phyloP scores from a whole-genome alignment of 2,888 invertebrate genomes.

The Colletes collaris region DNA sequence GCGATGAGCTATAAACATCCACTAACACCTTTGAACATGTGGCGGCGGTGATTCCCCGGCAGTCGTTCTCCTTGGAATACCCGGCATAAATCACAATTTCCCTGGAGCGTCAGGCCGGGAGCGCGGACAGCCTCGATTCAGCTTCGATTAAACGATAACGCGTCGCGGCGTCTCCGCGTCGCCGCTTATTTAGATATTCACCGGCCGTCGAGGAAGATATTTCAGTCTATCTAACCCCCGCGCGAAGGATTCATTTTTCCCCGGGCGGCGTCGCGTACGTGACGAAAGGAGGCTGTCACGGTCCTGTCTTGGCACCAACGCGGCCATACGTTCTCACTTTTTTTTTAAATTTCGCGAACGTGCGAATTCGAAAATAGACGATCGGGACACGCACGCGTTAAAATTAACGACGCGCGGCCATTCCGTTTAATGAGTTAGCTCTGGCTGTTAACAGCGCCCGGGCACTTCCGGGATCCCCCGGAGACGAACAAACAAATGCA shows the following conservation, averaged over 20 bases:
- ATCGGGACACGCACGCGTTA: background rate
- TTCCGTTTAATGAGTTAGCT: too few species aligned
- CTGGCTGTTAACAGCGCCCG: too few species aligned
- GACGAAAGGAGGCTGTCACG: slow-evolving; percentile 56
- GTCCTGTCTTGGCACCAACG: slow-evolving; percentile 1
- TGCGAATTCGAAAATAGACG: slow-evolving; percentile 4
- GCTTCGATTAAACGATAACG: slow-evolving; percentile 51
- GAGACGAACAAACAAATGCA: too few species aligned
- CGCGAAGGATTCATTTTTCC: slow-evolving; percentile 46
- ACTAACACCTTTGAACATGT: background rate
- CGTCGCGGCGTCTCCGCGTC: slow-evolving; percentile 8
- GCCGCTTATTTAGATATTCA: slow-evolving; percentile 52
- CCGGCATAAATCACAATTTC: slow-evolving; percentile 40
- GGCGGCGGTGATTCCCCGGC: background rate
- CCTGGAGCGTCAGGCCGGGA: background rate
- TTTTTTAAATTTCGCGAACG: slow-evolving; percentile 7
- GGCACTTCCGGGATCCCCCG: too few species aligned
- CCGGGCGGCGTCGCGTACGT: slow-evolving; percentile 32
- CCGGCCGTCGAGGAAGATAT: slow-evolving; percentile 40
- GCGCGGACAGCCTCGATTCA: slow-evolving; percentile 37
- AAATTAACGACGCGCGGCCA: too few species aligned
- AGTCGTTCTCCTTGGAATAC: slow-evolving; percentile 19
- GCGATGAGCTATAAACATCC: slow-evolving; percentile 17
- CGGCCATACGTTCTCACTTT: background rate
- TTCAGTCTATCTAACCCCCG: slow-evolving; percentile 36